phyloP scores from a whole-genome alignment of 2,797 vertebrate species.

The Hipposideros larvatus region DNA sequence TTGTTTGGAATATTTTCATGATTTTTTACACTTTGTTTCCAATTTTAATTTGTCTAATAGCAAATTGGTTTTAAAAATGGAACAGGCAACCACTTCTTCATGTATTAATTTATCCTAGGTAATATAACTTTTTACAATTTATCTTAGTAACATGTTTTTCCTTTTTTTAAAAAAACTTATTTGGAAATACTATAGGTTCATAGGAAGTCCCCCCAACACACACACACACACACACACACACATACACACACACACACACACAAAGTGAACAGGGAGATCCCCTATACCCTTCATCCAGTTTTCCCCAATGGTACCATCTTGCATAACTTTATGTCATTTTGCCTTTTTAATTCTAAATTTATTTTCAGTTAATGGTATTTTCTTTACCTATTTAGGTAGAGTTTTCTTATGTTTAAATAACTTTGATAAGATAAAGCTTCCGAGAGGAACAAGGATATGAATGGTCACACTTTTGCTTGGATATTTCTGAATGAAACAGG shows the following conservation, averaged over 20 bases:
- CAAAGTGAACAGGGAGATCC: not conserved
- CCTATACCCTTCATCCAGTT: not conserved
- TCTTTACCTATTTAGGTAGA: not conserved
- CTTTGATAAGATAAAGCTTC: constrained; percentile 1
- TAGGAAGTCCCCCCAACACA: not conserved
- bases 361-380: not conserved
- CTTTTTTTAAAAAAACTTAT: not conserved
- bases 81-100: not conserved
- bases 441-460: not conserved
- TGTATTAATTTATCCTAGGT: not conserved
- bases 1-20: constrained; percentile 54
- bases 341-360: constrained; percentile 15
- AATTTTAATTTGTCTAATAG: constrained; percentile 23
- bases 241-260: no score
- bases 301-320: not conserved
- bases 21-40: constrained; percentile 27
- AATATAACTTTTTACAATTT: not conserved
- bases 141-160: not conserved
- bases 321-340: not conserved
- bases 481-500: not conserved
- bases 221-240: no score
- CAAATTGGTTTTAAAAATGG: constrained; percentile 5
- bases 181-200: constrained; percentile 34
- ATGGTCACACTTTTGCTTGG: not conserved
- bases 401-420: constrained; percentile 7